phyloP scores from a whole-genome alignment of 2,888 invertebrate genomes.

The Philhelius pedissequus region DNA sequence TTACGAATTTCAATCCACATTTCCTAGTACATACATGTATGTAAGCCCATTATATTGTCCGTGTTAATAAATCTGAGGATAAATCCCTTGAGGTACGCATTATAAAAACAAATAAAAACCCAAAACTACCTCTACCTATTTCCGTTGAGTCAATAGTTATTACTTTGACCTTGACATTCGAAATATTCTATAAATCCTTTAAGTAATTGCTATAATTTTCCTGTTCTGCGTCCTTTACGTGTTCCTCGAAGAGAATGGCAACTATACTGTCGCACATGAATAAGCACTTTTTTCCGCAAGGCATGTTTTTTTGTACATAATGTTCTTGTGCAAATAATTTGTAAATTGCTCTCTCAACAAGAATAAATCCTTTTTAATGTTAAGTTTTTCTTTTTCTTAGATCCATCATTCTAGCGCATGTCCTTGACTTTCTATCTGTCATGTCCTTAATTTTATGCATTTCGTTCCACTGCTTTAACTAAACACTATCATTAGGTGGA shows the following conservation, averaged over 20 bases:
- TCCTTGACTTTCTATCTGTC: constrained; percentile 60
- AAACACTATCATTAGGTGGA: constrained; percentile 55
- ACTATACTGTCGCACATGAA: constrained; percentile 7
- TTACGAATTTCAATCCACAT: no score
- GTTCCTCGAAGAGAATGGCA: constrained; percentile 8
- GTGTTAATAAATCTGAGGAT: no score
- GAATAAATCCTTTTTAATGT: constrained; percentile 61
- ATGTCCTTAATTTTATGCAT: constrained; percentile 23
- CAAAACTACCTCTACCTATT: background rate
- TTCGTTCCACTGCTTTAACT: constrained; percentile 3
- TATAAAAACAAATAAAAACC: background rate
- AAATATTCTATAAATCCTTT: constrained; percentile 12
- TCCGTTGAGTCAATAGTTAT: background rate
- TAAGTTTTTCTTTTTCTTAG: constrained; percentile 20
- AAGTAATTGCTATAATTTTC: constrained; percentile 25
- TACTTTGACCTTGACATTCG: constrained; percentile 54
- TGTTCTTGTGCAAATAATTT: constrained; percentile 40
- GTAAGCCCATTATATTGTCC: no score
- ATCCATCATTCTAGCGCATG: constrained; percentile 51
- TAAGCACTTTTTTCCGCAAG: background rate
- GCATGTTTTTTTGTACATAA: background rate
- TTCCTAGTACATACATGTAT: no score
- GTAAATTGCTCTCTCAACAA: constrained; percentile 45
- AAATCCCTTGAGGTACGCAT: no score
- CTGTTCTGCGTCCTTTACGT: background rate